A percentile compares a stretch with the other conserved stretches of the same genome.
These are phyloP conservation scores for Synaphobranchus kaupii DNA, from an alignment of 2,797 vertebrate species.

Conservation along the genomic window DNA sequence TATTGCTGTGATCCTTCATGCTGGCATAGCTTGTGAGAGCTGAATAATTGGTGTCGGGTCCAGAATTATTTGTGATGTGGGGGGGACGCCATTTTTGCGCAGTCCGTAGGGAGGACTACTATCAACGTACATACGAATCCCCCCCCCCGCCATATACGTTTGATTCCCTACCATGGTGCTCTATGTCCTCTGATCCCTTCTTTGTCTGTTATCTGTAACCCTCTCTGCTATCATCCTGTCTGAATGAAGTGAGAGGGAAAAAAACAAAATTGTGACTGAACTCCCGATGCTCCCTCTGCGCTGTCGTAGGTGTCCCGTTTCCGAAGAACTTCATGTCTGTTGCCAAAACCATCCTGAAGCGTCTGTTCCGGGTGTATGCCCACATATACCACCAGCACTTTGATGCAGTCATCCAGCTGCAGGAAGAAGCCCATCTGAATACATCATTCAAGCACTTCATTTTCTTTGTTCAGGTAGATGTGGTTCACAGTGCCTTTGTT, in stretches of 20 bases:
- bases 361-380: conserved; percentile 94
- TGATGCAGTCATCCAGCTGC: conserved; percentile 95
- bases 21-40: not conserved
- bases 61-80: not conserved
- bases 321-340: conserved; percentile 98
- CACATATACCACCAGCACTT: conserved; percentile 99
- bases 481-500: not conserved
- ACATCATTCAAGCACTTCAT: conserved; percentile 99
- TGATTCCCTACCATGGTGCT: too few species aligned
- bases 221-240: not conserved
- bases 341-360: conserved; percentile 97
- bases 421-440: conserved; percentile 98
- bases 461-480: conserved; percentile 94
- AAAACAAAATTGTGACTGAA: not conserved
- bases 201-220: not conserved
- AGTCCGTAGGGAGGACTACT: too few species aligned
- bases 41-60: not conserved
- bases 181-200: too few species aligned
- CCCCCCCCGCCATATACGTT: too few species aligned
- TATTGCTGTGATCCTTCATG: not conserved
- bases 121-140: too few species aligned
- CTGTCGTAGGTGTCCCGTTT: conserved; percentile 87
- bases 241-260: not conserved
- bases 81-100: not conserved
- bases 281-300: not conserved